Base-by-base conservation (phyloP, 2,113 vertebrate genomes). In the Amblyopsis rosae region DNA sequence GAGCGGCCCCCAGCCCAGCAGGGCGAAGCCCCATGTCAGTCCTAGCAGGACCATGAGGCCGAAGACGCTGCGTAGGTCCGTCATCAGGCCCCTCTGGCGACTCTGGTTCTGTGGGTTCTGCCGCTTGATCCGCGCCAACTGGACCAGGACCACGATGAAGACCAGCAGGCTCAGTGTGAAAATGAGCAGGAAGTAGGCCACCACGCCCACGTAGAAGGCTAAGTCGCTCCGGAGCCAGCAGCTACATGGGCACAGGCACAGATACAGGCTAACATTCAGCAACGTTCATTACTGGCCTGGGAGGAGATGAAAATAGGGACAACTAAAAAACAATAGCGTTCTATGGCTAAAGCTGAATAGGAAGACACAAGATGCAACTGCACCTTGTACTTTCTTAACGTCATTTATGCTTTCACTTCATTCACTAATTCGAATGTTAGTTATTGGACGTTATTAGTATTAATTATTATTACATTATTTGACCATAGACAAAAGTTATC, bases 21-120 rank as follows among this genome's bases (percentile, higher is more conserved):
- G 96, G 54, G 95, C 95, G 50, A 99, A 95, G 4, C 96, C 95
- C 98, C 98, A 99, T 64, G 96, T 98, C 78, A 99, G 96, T 69
- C 98, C 97, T 47, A 99, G 92, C 73, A 99, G 89, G 75, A 96
- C 86, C 1, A 95, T 89, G 26, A 99, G 95, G 46, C 97, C 96
- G 0, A 92, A 90, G 59, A 96, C 86, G 62, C 97, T 98, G 64
- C 95, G 92, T 19, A 99, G 81, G 66, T 98, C 96, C 0, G 82
- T 71, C 69, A 94, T 89, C 72, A 95, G 66, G 7, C 91, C 90
- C 49, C 92, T 93, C 88, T 93, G 95, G 0, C 95, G 89, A 73
- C 94, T 89, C 82, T 92, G 86, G 84, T 95, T 96, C 17, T 98
- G 93, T 17, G 96, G 96, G 77, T 97, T 98, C 86, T 95, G 94